Percentiles rank a stretch among this genome's conserved stretches.
phyloP scores from a whole-genome alignment of 2,113 vertebrate genomes.

The Bettongia penicillata region DNA sequence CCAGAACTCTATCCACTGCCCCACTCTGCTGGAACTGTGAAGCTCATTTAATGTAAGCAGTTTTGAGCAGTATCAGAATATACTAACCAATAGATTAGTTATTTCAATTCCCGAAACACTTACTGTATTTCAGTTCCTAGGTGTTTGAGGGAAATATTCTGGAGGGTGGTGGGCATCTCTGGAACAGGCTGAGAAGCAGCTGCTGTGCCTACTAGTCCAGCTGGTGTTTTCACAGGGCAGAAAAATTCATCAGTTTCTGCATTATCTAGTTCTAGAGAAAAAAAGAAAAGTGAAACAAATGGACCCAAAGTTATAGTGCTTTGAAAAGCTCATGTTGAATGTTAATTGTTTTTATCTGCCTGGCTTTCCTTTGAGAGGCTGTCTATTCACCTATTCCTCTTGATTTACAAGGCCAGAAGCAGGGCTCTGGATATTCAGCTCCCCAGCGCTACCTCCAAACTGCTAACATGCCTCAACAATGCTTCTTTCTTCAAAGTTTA shows the following conservation, averaged over 20 bases:
- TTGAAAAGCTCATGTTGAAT: neutral
- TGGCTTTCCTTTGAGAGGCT: neutral
- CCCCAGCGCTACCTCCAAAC: neutral
- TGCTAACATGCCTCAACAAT: neutral
- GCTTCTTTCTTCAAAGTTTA: neutral
- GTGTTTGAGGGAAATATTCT: conserved; percentile 95
- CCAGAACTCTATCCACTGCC: no score
- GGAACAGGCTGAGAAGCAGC: conserved; percentile 86
- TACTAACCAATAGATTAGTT: neutral
- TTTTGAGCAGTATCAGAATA: neutral
- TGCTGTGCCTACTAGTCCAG: conserved; percentile 89
- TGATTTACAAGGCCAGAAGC: neutral
- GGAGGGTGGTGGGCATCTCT: conserved; percentile 80
- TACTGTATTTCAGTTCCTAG: conserved; percentile 97
- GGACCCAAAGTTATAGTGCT: neutral
- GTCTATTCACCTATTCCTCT: neutral
- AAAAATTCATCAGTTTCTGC: conserved; percentile 87
- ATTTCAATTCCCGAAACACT: conserved; percentile 71
- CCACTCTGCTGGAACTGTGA: neutral
- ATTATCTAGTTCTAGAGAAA: conserved; percentile 65
- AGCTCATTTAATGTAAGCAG: neutral
- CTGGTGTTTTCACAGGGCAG: conserved; percentile 87
- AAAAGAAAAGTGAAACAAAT: conserved; percentile 37
- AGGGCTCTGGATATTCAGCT: neutral
- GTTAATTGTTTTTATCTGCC: neutral